A percentile compares a stretch with the other conserved stretches of the same genome.
These are phyloP conservation scores for Aspiorhynchus laticeps DNA, from an alignment of 2,113 vertebrate genomes.

Conservation along the genomic window DNA sequence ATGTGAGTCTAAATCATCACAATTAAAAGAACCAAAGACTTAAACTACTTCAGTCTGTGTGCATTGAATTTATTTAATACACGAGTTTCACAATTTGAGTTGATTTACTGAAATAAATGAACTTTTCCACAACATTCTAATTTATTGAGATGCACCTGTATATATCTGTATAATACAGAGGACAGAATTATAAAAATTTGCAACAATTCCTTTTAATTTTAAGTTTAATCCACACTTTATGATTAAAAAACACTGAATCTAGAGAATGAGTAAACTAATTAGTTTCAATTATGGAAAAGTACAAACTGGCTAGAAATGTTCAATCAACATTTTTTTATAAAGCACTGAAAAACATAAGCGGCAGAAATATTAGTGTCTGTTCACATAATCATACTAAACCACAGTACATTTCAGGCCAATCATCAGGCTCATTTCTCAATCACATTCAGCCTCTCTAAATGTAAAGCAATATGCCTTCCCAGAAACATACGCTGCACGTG, in stretches of 20 bases:
- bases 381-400: neutral
- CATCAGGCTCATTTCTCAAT: neutral
- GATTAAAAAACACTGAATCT: neutral
- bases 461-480: neutral
- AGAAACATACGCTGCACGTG: slow-evolving; percentile 31
- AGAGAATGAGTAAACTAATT: neutral
- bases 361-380: neutral
- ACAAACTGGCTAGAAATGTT: neutral
- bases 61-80: too few relatives aligned
- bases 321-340: neutral
- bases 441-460: neutral
- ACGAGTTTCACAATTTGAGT: too few relatives aligned
- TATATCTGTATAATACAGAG: neutral
- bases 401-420: neutral
- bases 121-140: too few relatives aligned
- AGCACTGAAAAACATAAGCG: neutral
- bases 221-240: neutral
- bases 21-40: too few relatives aligned
- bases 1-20: too few relatives aligned
- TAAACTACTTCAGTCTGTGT: too few relatives aligned
- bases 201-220: neutral
- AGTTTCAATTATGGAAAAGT: neutral
- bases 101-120: too few relatives aligned
- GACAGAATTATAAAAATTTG: neutral
- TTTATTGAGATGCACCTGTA: too few relatives aligned